Base-by-base conservation (phyloP, 92 coral and sea anemone species). In the Heliopora coerulea region DNA sequence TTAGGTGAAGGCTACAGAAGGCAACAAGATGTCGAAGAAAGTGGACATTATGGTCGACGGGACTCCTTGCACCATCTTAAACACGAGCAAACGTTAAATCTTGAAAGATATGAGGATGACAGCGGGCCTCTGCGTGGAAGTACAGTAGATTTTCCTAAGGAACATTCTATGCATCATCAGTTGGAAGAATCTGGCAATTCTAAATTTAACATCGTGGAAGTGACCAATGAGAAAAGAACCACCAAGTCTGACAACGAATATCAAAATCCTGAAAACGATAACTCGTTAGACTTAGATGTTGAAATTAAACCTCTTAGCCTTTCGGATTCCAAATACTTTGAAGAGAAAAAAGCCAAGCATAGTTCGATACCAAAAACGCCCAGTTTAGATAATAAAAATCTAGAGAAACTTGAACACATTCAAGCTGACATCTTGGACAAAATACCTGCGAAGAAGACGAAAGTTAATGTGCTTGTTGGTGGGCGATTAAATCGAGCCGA, bases 381-480 rank as follows among this genome's bases (percentile, higher is more conserved):
- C 13, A 67, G 9, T 9, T 34, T 5, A 26, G 49, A 21, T n/a
- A 56, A 23, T 3, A 15, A 65, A 65, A 29, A 23, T 27, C 27
- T 17, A 3, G 46, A 70, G 54, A 52, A 54, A 70, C 52, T 70
- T 21, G 77, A 70, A 31, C 77, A 70, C 27, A 58, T 70, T 70
- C 77, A 27, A 70, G 54, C 77, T 35, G 54, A 70, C 58, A 52
- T 70, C 20, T 62, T 70, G 18, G 57, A 58, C 59, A 37, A 21
- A 19, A 29, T 63, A 9, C 60, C 77, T 3, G 24, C 41, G 15
- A 70, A 70, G 50, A 70, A 70, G 37, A 54, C 77, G 30, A 81
- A 82, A 52, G 86, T 86, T n/a, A 82, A 87, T 68, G 91, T 95
- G 21, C 88, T 95, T 90, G 89, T 95, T 11, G 91, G 91, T 56